Evolutionary conservation across 2,113 vertebrate genomes (phyloP).

Genomic region (Eolophus roseicapilla): DNA sequence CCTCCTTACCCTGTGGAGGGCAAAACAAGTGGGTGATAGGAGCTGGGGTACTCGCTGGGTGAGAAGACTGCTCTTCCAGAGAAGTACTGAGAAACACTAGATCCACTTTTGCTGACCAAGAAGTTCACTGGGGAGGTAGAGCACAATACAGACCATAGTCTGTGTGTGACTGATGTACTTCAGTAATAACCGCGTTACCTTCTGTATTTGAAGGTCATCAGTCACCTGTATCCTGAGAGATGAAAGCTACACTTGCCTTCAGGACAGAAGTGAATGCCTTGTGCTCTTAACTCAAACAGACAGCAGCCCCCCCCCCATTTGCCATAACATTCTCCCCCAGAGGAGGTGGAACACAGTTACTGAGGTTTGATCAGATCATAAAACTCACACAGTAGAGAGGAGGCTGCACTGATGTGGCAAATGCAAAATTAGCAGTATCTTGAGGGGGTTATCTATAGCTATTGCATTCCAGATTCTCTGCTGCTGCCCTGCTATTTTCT

Average conservation of each 20-base stretch:
- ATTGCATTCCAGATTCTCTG: not conserved
- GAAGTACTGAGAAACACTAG: not conserved
- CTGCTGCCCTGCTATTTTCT: not conserved
- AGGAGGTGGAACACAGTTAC: not conserved
- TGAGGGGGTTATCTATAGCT: not conserved
- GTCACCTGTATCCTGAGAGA: not conserved
- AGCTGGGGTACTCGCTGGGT: not conserved
- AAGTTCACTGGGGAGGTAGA: not conserved
- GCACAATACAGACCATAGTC: not conserved
- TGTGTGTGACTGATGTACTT: not conserved
- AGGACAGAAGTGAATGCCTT: not conserved
- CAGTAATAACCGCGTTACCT: not conserved
- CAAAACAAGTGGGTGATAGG: not conserved
- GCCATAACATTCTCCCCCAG: not conserved
- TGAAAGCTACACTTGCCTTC: not conserved
- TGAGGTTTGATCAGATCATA: not conserved
- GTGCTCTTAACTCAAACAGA: not conserved
- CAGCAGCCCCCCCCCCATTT: not conserved
- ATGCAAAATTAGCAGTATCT: not conserved
- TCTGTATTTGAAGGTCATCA: not conserved
- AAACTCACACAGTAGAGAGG: not conserved
- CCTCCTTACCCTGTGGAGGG: conserved; percentile 45
- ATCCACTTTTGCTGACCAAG: not conserved
- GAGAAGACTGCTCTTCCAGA: not conserved
- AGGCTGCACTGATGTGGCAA: not conserved